phyloP scores from a whole-genome alignment of 2,113 vertebrate species.

The Mastomys coucha region DNA sequence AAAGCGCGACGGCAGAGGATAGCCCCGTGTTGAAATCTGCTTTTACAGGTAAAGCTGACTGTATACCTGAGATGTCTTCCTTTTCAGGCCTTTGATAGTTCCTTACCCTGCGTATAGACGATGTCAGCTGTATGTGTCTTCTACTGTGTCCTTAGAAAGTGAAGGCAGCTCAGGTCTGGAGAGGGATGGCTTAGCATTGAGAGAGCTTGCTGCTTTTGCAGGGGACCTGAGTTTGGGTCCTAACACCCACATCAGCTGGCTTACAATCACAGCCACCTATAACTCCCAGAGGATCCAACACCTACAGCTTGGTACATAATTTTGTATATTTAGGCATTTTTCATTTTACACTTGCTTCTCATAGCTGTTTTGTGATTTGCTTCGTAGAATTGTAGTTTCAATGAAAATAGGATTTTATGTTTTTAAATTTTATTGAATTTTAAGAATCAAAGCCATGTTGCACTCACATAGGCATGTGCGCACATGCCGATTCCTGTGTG shows the following conservation, averaged over 20 bases:
- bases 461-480: neutral
- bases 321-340: conserved; percentile 5
- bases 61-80: neutral
- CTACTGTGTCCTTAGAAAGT: conserved; percentile 4
- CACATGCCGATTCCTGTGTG: neutral
- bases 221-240: neutral
- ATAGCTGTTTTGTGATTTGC: conserved; percentile 73
- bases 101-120: conserved; percentile 16
- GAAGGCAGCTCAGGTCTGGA: neutral
- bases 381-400: conserved; percentile 75
- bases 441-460: conserved; percentile 62
- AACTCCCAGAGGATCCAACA: neutral
- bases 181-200: neutral
- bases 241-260: neutral
- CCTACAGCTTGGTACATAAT: neutral
- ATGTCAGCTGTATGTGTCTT: neutral
- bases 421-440: conserved; percentile 30
- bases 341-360: conserved; percentile 57
- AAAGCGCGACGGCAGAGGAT: conserved; percentile 84
- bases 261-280: neutral
- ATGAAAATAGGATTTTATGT: conserved; percentile 64
- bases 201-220: neutral
- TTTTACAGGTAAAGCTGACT: conserved; percentile 88
- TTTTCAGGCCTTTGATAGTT: conserved; percentile 32
- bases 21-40: conserved; percentile 82